Conservation (phyloP, 2,797 vertebrate species). For the Artibeus jamaicensis region DNA sequence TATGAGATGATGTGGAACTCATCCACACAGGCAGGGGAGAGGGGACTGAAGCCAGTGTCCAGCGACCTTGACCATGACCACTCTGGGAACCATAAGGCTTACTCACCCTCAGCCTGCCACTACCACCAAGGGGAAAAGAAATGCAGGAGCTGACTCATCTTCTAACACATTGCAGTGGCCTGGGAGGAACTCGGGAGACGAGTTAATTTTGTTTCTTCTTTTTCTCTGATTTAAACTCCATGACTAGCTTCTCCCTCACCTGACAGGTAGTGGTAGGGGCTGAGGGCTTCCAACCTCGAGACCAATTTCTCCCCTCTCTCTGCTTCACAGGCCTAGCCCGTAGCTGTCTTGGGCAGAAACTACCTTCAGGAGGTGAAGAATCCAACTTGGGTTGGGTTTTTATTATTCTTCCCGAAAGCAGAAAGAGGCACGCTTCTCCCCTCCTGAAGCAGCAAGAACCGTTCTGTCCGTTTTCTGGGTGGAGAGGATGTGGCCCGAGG, state of each 20-base stretch:
- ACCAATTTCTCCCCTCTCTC: neutral
- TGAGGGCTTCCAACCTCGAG: neutral
- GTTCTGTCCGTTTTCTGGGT: neutral
- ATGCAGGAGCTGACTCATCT: neutral
- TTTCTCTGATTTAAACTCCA: neutral
- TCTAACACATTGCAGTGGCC: neutral
- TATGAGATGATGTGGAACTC: neutral
- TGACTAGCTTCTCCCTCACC: constrained; percentile 27
- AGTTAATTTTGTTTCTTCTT: neutral
- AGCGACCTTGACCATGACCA: neutral
- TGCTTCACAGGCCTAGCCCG: neutral
- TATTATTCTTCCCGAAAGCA: neutral
- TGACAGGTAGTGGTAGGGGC: neutral
- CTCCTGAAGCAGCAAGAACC: neutral
- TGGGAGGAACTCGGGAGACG: neutral
- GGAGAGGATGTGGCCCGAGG: neutral
- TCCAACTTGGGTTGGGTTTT: neutral
- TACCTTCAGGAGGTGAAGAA: neutral
- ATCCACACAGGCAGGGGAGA: neutral
- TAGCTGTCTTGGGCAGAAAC: neutral
- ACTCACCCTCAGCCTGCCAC: neutral
- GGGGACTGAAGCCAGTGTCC: neutral
- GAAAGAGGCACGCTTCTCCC: too few species aligned
- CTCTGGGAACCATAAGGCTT: neutral
- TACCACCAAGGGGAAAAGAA: neutral